Conservation (phyloP, 2,888 invertebrate species). For the Lobophora halterata region DNA sequence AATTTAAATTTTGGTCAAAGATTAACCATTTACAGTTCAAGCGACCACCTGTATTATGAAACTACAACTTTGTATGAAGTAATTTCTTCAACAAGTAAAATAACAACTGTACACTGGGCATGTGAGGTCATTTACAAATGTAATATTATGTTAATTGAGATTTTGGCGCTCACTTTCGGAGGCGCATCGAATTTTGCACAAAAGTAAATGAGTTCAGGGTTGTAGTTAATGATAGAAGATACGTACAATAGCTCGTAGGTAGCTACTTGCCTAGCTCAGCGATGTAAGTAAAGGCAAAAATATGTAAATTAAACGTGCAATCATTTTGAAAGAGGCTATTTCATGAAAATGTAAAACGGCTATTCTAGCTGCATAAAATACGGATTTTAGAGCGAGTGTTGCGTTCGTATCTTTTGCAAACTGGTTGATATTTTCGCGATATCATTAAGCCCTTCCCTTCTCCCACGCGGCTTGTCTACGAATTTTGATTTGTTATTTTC, state of each 20-base stretch:
- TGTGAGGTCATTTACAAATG: slow-evolving; percentile 38
- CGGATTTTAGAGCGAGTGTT: slow-evolving; percentile 1
- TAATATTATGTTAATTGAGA: slow-evolving; percentile 54
- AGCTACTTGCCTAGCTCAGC: no score
- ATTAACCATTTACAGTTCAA: slow-evolving; percentile 4
- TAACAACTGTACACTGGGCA: slow-evolving; percentile 10
- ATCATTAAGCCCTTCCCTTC: slow-evolving; percentile 22
- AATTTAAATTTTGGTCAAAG: no score
- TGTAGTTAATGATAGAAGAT: slow-evolving; percentile 22
- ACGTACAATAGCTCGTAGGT: slow-evolving; percentile 31
- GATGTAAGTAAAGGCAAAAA: slow-evolving; percentile 25
- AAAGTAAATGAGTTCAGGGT: slow-evolving; percentile 48
- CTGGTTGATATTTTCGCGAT: slow-evolving; percentile 16
- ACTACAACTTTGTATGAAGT: slow-evolving; percentile 2
- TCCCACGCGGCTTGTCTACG: slow-evolving; percentile 14
- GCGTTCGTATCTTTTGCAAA: slow-evolving; percentile 3
- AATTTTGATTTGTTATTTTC: slow-evolving; percentile 12
- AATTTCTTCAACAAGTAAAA: slow-evolving; percentile 3
- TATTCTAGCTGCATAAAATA: not conserved
- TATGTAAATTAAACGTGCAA: slow-evolving; percentile 15
- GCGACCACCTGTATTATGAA: not conserved
- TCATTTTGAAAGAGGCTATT: slow-evolving; percentile 2
- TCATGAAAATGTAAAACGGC: slow-evolving; percentile 7
- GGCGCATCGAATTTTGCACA: slow-evolving; percentile 46
- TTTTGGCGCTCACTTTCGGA: slow-evolving; percentile 46